A percentile compares a stretch with the other conserved stretches of the same genome.
Evolutionary conservation across 2,113 vertebrate genomes (phyloP).

Genomic region (Leucosticte australis): DNA sequence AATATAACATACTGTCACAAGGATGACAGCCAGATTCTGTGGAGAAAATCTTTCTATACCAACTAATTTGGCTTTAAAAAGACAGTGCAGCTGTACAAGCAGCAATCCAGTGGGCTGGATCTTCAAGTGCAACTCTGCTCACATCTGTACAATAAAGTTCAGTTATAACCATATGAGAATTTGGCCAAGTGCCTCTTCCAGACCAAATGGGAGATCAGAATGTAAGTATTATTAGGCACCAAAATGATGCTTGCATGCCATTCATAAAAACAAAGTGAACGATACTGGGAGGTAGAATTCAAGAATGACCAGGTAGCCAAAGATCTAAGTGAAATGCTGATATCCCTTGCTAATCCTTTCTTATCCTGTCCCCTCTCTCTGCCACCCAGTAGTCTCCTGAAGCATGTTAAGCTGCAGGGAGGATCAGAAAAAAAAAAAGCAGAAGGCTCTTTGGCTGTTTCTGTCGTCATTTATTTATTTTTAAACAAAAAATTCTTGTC

Average conservation of each 20-base stretch:
- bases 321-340: slow-evolving; percentile 2
- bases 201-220: not conserved
- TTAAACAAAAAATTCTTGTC: slow-evolving; percentile 35
- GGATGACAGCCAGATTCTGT: slow-evolving; percentile 33
- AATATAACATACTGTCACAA: slow-evolving; percentile 38
- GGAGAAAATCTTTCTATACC: slow-evolving; percentile 18
- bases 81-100: slow-evolving; percentile 12
- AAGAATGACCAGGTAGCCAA: not conserved
- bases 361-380: not conserved
- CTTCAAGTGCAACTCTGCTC: not conserved
- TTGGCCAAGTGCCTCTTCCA: not conserved
- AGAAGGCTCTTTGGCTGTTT: slow-evolving; percentile 6
- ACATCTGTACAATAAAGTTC: not conserved
- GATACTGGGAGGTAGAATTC: not conserved
- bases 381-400: not conserved
- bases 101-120: not conserved
- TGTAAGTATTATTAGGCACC: not conserved
- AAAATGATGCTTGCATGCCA: not conserved
- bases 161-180: not conserved
- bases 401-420: not conserved
- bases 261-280: not conserved
- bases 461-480: slow-evolving; percentile 62
- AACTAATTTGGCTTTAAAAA: not conserved
- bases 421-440: not conserved
- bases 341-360: slow-evolving; percentile 34